Percentiles rank a stretch among this genome's conserved stretches.
Conservation (phyloP, 2,888 invertebrate genomes). For the Epiblema foenella region DNA sequence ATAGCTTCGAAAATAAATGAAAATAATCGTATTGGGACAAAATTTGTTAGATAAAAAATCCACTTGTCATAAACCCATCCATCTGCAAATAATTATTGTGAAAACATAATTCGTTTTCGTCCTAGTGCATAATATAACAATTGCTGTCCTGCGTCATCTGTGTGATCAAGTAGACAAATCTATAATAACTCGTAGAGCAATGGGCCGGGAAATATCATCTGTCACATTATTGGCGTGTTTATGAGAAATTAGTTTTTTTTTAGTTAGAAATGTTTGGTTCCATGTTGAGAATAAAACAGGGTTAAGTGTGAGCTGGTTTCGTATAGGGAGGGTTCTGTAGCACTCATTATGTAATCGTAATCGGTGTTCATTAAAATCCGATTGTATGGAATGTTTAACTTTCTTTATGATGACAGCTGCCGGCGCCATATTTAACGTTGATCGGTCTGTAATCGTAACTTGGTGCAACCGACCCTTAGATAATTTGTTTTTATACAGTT, state of each 20-base stretch:
- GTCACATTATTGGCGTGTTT: conserved; percentile 28
- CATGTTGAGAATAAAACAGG: too few species aligned
- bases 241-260: conserved; percentile 15
- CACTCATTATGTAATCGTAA: too few species aligned
- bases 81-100: conserved; percentile 56
- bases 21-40: too few species aligned
- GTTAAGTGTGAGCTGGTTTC: too few species aligned
- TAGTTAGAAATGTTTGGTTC: neutral
- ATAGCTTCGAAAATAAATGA: too few species aligned
- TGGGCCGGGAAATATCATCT: conserved; percentile 36
- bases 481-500: too few species aligned
- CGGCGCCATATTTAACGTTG: too few species aligned
- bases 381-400: too few species aligned
- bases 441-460: too few species aligned
- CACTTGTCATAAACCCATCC: conserved; percentile 41
- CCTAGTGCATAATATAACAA: conserved; percentile 47
- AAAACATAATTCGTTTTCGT: conserved; percentile 58
- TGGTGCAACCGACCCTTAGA: too few species aligned
- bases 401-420: too few species aligned
- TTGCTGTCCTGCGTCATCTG: conserved; percentile 49
- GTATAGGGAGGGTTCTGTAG: neutral
- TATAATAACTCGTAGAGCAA: conserved; percentile 46
- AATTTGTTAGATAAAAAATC: conserved; percentile 18
- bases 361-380: too few species aligned
- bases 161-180: conserved; percentile 50